A percentile compares a stretch with the other conserved stretches of the same genome.
Conservation (phyloP, 2,888 invertebrate genomes). For the Drosophila yooni region DNA sequence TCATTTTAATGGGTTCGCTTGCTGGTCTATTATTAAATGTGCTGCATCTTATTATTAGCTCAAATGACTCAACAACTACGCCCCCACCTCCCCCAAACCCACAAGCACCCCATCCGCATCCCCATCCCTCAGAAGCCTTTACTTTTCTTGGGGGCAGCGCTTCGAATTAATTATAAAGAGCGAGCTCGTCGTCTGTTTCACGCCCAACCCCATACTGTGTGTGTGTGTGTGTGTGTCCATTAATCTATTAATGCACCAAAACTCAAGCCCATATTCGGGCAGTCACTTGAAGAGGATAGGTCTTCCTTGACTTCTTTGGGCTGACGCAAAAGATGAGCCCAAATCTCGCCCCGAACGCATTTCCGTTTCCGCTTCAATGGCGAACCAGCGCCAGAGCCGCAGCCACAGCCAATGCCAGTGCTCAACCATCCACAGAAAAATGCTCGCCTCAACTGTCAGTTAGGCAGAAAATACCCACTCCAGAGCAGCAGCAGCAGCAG, state of each 20-base stretch:
- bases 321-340: slow-evolving; percentile 5
- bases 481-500: not conserved
- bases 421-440: slow-evolving; percentile 4
- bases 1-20: slow-evolving; percentile 70
- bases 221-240: slow-evolving; percentile 41
- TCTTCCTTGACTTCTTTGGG: slow-evolving; percentile 14
- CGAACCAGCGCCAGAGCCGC: slow-evolving; percentile 24
- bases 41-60: slow-evolving; percentile 76
- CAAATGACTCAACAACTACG: slow-evolving; percentile 8
- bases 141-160: slow-evolving; percentile 23
- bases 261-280: slow-evolving; percentile 13
- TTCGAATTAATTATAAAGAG: slow-evolving; percentile 54
- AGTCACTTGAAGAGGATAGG: slow-evolving; percentile 4
- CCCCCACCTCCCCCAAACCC: not conserved
- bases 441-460: not conserved
- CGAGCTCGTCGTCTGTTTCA: slow-evolving; percentile 30
- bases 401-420: slow-evolving; percentile 11
- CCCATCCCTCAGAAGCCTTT: not conserved
- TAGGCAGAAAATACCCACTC: not conserved
- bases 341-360: slow-evolving; percentile 53
- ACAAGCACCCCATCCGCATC: not conserved
- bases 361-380: slow-evolving; percentile 79
- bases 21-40: slow-evolving; percentile 72
- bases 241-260: slow-evolving; percentile 71
- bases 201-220: slow-evolving; percentile 22